phyloP scores from a whole-genome alignment of 2,797 vertebrate species.

The Hylomyscus alleni region DNA sequence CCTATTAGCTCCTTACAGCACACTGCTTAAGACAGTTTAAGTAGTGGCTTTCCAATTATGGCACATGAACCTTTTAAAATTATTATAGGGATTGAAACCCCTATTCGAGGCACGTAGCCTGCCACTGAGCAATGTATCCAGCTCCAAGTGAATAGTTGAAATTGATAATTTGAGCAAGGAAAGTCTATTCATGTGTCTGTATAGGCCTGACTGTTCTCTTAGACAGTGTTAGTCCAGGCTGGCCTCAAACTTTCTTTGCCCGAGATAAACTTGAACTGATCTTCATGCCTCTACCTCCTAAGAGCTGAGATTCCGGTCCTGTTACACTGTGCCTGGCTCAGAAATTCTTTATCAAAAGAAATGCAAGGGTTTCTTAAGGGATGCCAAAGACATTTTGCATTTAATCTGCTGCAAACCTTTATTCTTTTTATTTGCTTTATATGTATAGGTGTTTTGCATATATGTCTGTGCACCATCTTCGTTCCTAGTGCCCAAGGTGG shows the following conservation, averaged over 20 bases:
- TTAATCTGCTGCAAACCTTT: neutral
- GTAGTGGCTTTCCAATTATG: neutral
- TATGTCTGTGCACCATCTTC: neutral
- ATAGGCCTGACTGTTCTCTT: neutral
- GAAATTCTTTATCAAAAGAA: conserved; percentile 54
- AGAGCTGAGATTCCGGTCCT: neutral
- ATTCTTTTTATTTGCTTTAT: neutral
- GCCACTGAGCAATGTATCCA: neutral
- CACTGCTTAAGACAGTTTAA: conserved; percentile 28
- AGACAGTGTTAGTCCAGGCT: neutral
- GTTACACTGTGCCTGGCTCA: neutral
- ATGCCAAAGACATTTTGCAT: neutral
- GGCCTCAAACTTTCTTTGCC: neutral
- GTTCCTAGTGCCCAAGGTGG: neutral
- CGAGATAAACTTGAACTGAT: neutral
- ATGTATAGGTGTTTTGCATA: neutral
- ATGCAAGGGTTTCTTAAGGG: conserved; percentile 36
- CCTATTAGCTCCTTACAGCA: neutral
- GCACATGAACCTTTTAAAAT: neutral
- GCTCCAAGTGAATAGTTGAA: neutral
- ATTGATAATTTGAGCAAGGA: neutral
- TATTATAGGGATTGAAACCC: neutral
- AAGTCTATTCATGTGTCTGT: neutral
- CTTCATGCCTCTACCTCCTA: neutral
- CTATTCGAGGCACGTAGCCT: neutral